These are phyloP conservation scores for Gymnopithys bicolor DNA, from an alignment of 2,797 vertebrate species.

Conservation along the genomic window DNA sequence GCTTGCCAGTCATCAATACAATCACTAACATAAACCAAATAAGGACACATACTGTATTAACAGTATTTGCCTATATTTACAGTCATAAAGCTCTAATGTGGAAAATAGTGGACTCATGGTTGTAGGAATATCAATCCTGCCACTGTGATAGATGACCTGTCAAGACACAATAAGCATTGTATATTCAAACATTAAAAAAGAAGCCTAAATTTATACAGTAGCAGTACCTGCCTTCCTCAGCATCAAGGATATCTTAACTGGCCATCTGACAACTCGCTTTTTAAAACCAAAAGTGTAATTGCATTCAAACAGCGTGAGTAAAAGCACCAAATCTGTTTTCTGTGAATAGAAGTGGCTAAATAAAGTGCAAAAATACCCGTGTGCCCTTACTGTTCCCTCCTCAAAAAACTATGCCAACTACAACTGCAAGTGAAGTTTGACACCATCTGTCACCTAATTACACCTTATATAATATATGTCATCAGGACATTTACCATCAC, in stretches of 20 bases:
- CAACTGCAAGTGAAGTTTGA: conserved; percentile 1
- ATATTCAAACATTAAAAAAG: neutral
- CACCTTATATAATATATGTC: conserved; percentile 37
- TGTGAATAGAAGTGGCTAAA: neutral
- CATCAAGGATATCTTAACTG: neutral
- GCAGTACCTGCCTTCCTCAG: neutral
- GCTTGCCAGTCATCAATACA: neutral
- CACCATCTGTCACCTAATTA: conserved; percentile 40
- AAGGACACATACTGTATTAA: neutral
- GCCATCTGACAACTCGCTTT: neutral
- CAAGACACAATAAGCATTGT: neutral
- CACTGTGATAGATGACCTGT: neutral
- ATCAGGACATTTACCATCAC: neutral
- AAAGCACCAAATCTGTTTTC: neutral
- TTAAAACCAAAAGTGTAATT: neutral
- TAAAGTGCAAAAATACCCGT: neutral
- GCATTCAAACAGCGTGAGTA: neutral
- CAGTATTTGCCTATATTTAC: neutral
- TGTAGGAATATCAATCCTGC: neutral
- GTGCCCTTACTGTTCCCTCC: neutral
- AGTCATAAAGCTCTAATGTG: neutral
- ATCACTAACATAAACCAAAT: neutral
- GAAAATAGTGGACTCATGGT: neutral
- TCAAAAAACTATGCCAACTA: neutral
- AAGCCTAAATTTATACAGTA: neutral